phyloP scores from a whole-genome alignment of 2,113 vertebrate species.

The Megaptera novaeangliae region DNA sequence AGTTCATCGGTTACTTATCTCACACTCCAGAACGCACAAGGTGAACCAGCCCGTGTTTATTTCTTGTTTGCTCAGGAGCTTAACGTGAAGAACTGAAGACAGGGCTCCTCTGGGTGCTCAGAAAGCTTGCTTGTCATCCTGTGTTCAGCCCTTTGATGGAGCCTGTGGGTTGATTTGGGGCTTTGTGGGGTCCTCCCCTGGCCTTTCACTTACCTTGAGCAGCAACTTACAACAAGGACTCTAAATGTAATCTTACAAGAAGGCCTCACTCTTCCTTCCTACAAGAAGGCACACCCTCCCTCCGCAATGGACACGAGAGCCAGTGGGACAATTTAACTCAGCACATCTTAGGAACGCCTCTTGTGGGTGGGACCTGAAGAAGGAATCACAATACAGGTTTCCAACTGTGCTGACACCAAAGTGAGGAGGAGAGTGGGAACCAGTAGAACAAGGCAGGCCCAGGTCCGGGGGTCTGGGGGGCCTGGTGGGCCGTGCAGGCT shows the following conservation, averaged over 20 bases:
- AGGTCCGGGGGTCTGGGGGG: not conserved
- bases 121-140: not conserved
- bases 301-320: not conserved
- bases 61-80: not conserved
- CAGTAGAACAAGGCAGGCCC: not conserved
- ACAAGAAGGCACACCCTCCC: fast-evolving
- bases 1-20: not conserved
- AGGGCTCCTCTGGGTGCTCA: not conserved
- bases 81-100: not conserved
- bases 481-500: not conserved
- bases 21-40: fast-evolving
- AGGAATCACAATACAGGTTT: not conserved
- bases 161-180: too few relatives aligned
- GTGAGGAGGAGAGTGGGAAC: not conserved
- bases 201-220: not conserved
- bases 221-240: not conserved
- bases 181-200: not conserved
- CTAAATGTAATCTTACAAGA: not conserved
- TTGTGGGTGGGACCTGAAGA: not conserved
- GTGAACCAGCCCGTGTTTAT: not conserved
- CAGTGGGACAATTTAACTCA: not conserved
- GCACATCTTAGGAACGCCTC: not conserved
- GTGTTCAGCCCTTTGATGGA: not conserved
- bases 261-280: not conserved
- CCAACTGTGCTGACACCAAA: not conserved